These are phyloP conservation scores for Saccostrea cuccullata DNA, from an alignment of 1,140 invertebrate species.

Conservation along the genomic window DNA sequence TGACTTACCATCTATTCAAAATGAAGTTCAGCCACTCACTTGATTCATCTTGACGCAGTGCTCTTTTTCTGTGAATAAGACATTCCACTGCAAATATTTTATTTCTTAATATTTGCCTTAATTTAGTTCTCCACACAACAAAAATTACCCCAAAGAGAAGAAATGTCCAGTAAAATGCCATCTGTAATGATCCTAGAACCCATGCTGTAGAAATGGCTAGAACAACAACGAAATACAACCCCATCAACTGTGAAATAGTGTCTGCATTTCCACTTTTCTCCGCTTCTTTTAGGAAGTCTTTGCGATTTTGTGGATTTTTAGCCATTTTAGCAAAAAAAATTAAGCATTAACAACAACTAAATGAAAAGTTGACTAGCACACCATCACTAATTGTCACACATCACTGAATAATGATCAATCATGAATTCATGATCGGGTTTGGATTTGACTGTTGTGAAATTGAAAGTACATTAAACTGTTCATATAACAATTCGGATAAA, in stretches of 20 bases:
- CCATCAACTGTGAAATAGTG: slow-evolving; percentile 61
- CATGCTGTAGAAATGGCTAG: slow-evolving; percentile 64
- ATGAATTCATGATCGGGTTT: no score
- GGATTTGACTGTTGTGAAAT: background rate
- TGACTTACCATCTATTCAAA: slow-evolving; percentile 75
- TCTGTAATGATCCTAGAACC: slow-evolving; percentile 66
- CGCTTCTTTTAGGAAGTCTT: slow-evolving; percentile 34
- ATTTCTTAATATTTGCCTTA: slow-evolving; percentile 66
- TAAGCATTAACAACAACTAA: background rate
- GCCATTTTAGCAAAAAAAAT: background rate
- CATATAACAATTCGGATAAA: background rate
- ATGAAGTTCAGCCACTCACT: slow-evolving; percentile 82
- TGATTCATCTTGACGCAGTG: slow-evolving; percentile 80
- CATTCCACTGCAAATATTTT: slow-evolving; percentile 74
- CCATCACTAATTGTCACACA: no score
- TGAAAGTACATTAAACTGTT: slow-evolving; percentile 6
- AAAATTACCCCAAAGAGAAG: slow-evolving; percentile 66
- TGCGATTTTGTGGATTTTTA: background rate
- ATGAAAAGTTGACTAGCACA: background rate
- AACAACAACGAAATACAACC: slow-evolving; percentile 70
- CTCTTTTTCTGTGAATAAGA: slow-evolving; percentile 78
- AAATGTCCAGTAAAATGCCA: slow-evolving; percentile 72
- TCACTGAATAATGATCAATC: background rate
- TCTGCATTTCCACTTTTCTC: slow-evolving; percentile 34
- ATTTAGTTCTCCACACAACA: slow-evolving; percentile 71